A percentile compares a stretch with the other conserved stretches of the same genome.
phyloP scores from a whole-genome alignment of 2,888 invertebrate species.

The Cyrtodaria siliqua region DNA sequence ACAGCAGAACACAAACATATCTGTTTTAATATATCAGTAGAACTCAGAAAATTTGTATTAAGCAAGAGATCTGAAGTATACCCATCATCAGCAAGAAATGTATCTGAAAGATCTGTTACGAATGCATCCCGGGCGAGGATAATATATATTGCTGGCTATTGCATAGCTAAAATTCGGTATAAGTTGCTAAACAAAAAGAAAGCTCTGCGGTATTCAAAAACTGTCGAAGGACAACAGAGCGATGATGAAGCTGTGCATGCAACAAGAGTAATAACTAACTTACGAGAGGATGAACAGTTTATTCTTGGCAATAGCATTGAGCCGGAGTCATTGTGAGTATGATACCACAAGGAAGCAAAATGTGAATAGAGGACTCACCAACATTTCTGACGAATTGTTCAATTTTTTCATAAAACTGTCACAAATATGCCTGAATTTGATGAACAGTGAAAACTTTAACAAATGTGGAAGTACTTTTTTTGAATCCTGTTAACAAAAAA shows the following conservation, averaged over 20 bases:
- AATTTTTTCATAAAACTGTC: constrained; percentile 37
- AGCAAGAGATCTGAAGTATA: constrained; percentile 14
- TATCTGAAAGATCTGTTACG: constrained; percentile 38
- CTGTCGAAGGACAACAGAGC: constrained; percentile 2
- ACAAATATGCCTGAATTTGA: constrained; percentile 27
- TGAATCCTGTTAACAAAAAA: constrained; percentile 23
- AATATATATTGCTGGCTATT: constrained; percentile 50
- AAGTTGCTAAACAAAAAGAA: constrained; percentile 30
- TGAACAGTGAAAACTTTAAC: constrained; percentile 36
- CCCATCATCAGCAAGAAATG: constrained; percentile 5
- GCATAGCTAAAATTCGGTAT: too few relatives aligned
- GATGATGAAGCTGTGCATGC: constrained; percentile 37
- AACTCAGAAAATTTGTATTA: constrained; percentile 25
- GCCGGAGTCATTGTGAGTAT: constrained; percentile 42
- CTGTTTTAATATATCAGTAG: constrained; percentile 31
- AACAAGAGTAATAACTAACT: constrained; percentile 19
- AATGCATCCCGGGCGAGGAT: constrained; percentile 46
- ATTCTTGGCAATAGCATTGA: constrained; percentile 25
- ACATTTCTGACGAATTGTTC: constrained; percentile 39
- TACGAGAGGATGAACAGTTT: constrained; percentile 44
- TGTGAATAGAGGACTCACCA: constrained; percentile 49
- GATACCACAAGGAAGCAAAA: constrained; percentile 44
- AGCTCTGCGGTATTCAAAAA: constrained; percentile 22
- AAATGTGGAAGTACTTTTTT: constrained; percentile 40
- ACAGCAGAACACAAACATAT: constrained; percentile 25